These are phyloP conservation scores for Formicarius rufipectus DNA, from an alignment of 2,113 vertebrate species.

Conservation along the genomic window DNA sequence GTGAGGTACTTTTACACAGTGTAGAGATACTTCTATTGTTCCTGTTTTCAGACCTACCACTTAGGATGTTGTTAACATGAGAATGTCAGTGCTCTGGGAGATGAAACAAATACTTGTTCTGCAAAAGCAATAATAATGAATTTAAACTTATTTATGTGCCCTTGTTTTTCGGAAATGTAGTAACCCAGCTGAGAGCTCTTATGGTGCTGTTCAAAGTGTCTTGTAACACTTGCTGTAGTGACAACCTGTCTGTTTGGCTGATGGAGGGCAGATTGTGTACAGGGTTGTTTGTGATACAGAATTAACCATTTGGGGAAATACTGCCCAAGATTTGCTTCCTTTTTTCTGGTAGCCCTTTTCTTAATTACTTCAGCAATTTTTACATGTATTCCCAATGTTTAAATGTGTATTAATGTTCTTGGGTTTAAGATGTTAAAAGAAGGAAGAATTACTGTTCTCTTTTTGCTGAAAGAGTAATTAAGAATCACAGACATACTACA, in stretches of 20 bases:
- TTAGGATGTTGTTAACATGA: background rate
- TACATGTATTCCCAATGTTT: background rate
- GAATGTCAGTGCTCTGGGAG: background rate
- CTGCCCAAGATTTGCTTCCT: background rate
- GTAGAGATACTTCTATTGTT: background rate
- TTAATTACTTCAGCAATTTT: background rate
- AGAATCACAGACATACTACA: background rate
- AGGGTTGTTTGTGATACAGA: background rate
- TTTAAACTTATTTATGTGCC: background rate
- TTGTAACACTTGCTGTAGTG: background rate
- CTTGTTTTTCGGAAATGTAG: background rate
- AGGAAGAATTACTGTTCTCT: background rate
- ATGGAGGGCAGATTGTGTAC: background rate
- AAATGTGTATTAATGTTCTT: background rate
- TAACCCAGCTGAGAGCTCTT: background rate
- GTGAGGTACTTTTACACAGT: constrained; percentile 80
- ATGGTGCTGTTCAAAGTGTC: background rate
- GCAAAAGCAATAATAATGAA: background rate
- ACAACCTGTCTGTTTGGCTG: background rate
- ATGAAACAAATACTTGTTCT: background rate
- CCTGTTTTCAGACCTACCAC: background rate
- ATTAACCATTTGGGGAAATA: background rate
- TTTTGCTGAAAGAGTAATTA: background rate
- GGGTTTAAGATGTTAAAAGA: background rate
- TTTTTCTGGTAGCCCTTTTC: background rate